phyloP scores from a whole-genome alignment of 2,113 vertebrate genomes.

The Cebidichthys violaceus region DNA sequence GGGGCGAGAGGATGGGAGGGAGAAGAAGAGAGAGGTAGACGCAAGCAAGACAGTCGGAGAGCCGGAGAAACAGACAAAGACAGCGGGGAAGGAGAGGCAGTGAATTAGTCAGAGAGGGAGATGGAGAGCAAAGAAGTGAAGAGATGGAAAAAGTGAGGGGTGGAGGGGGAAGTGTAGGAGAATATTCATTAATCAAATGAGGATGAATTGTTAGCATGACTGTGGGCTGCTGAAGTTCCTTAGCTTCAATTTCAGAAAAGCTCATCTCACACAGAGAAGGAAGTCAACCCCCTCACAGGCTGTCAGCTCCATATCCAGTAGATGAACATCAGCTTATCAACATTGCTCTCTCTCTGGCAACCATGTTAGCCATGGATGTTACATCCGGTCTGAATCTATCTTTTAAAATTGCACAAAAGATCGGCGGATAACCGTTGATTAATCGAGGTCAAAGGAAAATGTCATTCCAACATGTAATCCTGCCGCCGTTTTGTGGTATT shows the following conservation, averaged over 20 bases:
- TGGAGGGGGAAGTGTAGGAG: slow-evolving; percentile 61
- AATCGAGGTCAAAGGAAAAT: not conserved
- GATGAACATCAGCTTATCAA: slow-evolving; percentile 63
- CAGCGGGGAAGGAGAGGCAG: slow-evolving; percentile 34
- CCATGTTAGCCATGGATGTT: slow-evolving; percentile 19
- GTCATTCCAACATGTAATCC: not conserved
- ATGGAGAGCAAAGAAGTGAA: slow-evolving; percentile 35
- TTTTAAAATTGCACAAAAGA: not conserved
- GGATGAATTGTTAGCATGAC: slow-evolving; percentile 74
- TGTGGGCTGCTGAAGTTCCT: slow-evolving; percentile 72
- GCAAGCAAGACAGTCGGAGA: slow-evolving; percentile 12
- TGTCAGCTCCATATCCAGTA: slow-evolving; percentile 55
- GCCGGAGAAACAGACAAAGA: slow-evolving; percentile 26
- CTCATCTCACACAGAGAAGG: slow-evolving; percentile 60
- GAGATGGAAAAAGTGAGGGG: slow-evolving; percentile 38
- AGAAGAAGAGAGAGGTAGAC: slow-evolving; percentile 19
- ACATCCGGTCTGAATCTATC: slow-evolving; percentile 10
- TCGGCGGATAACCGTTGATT: not conserved
- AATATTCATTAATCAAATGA: slow-evolving; percentile 79
- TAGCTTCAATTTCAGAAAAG: slow-evolving; percentile 66
- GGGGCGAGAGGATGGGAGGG: slow-evolving; percentile 8
- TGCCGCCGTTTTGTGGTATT: not conserved
- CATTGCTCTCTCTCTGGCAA: slow-evolving; percentile 47
- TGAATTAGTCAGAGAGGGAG: slow-evolving; percentile 47
- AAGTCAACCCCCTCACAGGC: slow-evolving; percentile 65